These are phyloP conservation scores for Apolygus lucorum DNA, from an alignment of 1,140 invertebrate genomes.

Conservation along the genomic window DNA sequence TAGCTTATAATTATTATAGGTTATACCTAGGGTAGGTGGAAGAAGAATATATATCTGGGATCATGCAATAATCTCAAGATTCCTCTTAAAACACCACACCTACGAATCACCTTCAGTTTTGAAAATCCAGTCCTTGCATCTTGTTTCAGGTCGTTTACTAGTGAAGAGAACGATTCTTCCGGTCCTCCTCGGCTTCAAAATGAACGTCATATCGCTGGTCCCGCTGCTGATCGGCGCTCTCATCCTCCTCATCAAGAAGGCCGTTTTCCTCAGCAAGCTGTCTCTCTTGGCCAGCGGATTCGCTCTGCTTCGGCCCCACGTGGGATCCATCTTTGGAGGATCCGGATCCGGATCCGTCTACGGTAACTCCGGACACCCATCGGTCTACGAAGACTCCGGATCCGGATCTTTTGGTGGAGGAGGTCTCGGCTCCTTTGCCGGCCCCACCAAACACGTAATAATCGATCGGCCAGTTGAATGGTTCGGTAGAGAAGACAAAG, in stretches of 20 bases:
- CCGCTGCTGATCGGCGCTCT: conserved; percentile 28
- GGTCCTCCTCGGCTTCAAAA: conserved; percentile 26
- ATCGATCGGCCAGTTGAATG: background rate
- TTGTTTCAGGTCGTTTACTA: conserved; percentile 28
- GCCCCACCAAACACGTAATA: conserved; percentile 16
- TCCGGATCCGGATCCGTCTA: background rate
- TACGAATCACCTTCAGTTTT: too few species aligned
- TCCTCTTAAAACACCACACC: too few species aligned
- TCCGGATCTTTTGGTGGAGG: background rate
- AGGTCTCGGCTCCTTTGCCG: background rate
- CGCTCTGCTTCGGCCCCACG: conserved; percentile 17
- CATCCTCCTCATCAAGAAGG: conserved; percentile 30
- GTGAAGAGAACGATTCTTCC: conserved; percentile 30
- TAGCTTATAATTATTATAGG: too few species aligned
- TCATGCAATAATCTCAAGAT: too few species aligned
- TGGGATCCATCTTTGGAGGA: background rate
- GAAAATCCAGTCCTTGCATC: too few species aligned
- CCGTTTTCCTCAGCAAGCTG: conserved; percentile 30
- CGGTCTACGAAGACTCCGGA: background rate
- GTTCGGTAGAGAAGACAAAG: background rate
- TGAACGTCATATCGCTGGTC: conserved; percentile 27
- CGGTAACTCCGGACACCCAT: background rate
- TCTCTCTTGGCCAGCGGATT: conserved; percentile 27
- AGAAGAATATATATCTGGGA: too few species aligned
- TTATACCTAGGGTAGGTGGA: too few species aligned